phyloP scores from a whole-genome alignment of 2,113 vertebrate species.

The Dendropsophus ebraccatus region DNA sequence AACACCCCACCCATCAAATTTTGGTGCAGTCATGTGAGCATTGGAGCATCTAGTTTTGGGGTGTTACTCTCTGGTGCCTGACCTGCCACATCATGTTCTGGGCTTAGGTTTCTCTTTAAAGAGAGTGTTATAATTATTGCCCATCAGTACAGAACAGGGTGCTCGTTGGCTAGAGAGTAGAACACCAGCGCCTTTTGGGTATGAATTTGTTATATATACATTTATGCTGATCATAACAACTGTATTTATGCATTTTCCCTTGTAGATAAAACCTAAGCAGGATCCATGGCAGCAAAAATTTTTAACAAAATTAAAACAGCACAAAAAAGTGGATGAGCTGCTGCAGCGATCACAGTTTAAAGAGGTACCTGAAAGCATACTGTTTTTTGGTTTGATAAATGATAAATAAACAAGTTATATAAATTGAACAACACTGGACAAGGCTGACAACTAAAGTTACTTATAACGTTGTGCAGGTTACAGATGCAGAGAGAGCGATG shows the following conservation, averaged over 20 bases:
- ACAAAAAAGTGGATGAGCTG: conserved; percentile 68
- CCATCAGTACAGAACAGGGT: no score
- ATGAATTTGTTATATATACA: background rate
- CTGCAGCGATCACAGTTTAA: conserved; percentile 72
- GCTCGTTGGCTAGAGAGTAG: no score
- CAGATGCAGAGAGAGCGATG: conserved; percentile 63
- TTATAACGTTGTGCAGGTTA: conserved; percentile 65
- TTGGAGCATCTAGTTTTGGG: no score
- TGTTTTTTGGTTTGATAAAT: background rate
- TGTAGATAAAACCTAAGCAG: conserved; percentile 73
- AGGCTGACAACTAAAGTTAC: background rate
- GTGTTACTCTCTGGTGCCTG: no score
- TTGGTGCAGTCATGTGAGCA: no score
- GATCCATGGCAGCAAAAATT: conserved; percentile 81
- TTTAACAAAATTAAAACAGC: conserved; percentile 73
- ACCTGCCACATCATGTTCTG: no score
- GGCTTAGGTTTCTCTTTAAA: no score
- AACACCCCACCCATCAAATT: no score
- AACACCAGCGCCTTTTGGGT: no score
- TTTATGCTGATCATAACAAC: background rate
- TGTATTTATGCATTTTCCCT: conserved; percentile 42
- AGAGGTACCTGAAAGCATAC: conserved; percentile 66
- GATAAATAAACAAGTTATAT: background rate
- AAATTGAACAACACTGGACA: background rate
- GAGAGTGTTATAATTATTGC: no score